These are phyloP conservation scores for Hyposoter dolosus DNA, from an alignment of 2,888 invertebrate genomes.

Conservation along the genomic window DNA sequence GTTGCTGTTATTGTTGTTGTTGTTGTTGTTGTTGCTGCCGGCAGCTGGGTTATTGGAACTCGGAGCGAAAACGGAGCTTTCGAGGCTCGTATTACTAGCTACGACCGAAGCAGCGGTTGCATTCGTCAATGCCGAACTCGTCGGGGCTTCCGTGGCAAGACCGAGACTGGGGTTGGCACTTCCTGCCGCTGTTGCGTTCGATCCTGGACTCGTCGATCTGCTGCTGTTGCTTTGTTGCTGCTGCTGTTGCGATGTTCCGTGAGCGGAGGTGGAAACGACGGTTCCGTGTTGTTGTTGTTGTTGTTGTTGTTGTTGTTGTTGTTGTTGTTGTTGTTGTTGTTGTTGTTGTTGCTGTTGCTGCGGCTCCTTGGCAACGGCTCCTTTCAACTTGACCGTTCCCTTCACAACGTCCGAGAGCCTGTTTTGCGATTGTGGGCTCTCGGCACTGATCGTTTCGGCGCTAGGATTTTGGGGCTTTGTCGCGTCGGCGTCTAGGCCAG, in stretches of 20 bases:
- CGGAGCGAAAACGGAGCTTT: conserved; percentile 47
- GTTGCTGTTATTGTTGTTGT: conserved; percentile 72
- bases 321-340: conserved; percentile 73
- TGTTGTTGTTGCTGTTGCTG: conserved; percentile 73
- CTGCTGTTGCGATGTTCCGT: conserved; percentile 61
- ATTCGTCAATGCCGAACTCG: conserved; percentile 41
- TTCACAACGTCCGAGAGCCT: conserved; percentile 93
- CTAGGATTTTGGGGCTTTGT: conserved; percentile 78
- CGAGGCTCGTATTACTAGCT: conserved; percentile 29
- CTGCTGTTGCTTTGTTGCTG: conserved; percentile 74
- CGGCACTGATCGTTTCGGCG: conserved; percentile 75
- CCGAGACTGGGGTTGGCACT: conserved; percentile 64
- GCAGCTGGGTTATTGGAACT: conserved; percentile 75
- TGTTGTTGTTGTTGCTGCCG: conserved; percentile 71
- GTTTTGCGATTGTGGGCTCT: conserved; percentile 85
- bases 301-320: too few species aligned
- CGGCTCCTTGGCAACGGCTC: conserved; percentile 80
- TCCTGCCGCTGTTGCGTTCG: conserved; percentile 55
- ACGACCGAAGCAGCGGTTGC: conserved; percentile 71
- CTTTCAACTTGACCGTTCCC: conserved; percentile 88
- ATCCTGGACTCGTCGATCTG: conserved; percentile 82
- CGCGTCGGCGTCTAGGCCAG: conserved; percentile 87
- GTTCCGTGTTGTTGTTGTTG: conserved; percentile 72
- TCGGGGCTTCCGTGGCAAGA: conserved; percentile 40
- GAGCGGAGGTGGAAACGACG: conserved; percentile 67